Evolutionary conservation across 2,797 vertebrate species (phyloP).

Genomic region (Dicrostonyx torquatus): DNA sequence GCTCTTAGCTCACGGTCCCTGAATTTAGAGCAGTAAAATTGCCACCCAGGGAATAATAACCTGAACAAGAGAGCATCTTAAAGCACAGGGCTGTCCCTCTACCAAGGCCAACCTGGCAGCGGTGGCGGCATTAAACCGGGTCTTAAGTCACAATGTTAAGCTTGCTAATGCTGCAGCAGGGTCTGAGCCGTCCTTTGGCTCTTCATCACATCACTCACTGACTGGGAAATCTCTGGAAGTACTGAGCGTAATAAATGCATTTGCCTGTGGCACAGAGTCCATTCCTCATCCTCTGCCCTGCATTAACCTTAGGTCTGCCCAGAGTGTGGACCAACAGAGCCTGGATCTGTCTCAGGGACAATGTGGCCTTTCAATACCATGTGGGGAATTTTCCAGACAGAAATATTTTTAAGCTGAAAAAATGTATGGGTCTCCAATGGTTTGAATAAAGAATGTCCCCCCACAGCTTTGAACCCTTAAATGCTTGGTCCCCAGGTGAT

Average conservation of each 20-base stretch:
- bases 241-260: slow-evolving; percentile 35
- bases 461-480: background rate
- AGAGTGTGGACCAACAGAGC: background rate
- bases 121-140: background rate
- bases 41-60: slow-evolving; percentile 65
- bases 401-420: slow-evolving; percentile 12
- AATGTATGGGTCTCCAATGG: background rate
- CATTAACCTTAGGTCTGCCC: background rate
- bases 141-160: slow-evolving; percentile 30
- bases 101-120: slow-evolving; percentile 43
- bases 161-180: background rate
- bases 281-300: background rate
- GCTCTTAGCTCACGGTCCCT: slow-evolving; percentile 55
- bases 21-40: slow-evolving; percentile 69
- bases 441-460: background rate
- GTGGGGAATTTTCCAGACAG: background rate
- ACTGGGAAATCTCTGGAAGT: background rate
- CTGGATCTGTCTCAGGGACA: background rate
- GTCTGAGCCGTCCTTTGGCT: background rate
- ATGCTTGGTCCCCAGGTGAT: background rate
- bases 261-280: background rate
- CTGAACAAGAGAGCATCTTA: slow-evolving; percentile 55
- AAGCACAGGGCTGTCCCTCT: slow-evolving; percentile 47
- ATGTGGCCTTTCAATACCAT: background rate
- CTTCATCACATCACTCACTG: slow-evolving; percentile 21